A percentile compares a stretch with the other conserved stretches of the same genome.
Conservation (phyloP, 30 jellyfish, hydroid and myxozoan genomes). For the Cassiopea andromeda region DNA sequence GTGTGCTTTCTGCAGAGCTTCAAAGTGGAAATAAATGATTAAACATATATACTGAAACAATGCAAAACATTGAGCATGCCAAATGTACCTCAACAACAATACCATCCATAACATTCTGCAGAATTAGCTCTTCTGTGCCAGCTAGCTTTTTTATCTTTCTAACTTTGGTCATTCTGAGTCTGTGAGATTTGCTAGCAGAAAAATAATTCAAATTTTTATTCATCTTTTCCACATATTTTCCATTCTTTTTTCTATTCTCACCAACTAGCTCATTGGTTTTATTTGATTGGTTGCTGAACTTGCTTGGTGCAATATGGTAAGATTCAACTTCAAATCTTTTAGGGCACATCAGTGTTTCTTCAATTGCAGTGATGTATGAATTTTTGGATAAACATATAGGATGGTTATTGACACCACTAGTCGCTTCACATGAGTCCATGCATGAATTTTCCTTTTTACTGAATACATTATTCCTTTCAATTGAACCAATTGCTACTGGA, state of each 20-base stretch:
- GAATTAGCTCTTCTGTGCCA: conserved; percentile 41
- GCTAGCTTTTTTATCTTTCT: conserved; percentile 9
- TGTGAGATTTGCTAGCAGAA: neutral
- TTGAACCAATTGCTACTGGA: neutral
- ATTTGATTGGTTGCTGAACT: neutral
- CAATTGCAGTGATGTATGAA: neutral
- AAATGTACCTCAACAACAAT: conserved; percentile 31
- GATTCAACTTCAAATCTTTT: neutral
- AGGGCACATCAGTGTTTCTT: neutral
- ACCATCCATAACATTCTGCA: conserved; percentile 36
- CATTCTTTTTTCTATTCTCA: neutral
- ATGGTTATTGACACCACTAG: neutral
- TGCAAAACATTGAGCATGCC: neutral
- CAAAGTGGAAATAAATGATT: no score
- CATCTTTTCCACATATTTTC: neutral
- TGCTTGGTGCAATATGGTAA: neutral
- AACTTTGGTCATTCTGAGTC: neutral
- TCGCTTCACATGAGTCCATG: neutral
- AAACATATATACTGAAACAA: neutral
- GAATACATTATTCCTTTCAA: neutral
- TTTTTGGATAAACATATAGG: neutral
- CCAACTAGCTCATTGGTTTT: neutral
- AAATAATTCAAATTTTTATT: neutral
- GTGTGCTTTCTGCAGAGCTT: no score
- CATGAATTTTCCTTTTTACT: neutral